Percentiles rank a stretch among this genome's conserved stretches.
Conservation (phyloP, 2,888 invertebrate species). For the Sericinus montela region DNA sequence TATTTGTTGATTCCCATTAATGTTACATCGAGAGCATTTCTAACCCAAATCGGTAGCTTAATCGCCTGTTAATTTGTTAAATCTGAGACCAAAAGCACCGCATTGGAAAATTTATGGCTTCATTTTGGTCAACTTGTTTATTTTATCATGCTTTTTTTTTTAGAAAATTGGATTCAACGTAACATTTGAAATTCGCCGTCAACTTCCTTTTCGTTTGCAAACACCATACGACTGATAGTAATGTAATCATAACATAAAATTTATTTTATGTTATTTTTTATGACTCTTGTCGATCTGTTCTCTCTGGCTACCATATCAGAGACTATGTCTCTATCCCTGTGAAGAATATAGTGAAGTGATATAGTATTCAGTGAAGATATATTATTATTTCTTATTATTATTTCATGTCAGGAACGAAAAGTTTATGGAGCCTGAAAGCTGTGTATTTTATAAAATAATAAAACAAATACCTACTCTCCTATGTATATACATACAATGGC, state of each 20-base stretch:
- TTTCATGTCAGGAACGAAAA: too few species aligned
- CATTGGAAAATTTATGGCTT: slow-evolving; percentile 69
- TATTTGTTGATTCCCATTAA: slow-evolving; percentile 67
- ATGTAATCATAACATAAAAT: slow-evolving; percentile 30
- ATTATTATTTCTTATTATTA: too few species aligned
- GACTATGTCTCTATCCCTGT: too few species aligned
- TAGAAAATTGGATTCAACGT: slow-evolving; percentile 23
- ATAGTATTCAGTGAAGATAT: too few species aligned
- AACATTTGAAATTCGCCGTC: slow-evolving; percentile 38
- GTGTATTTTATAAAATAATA: too few species aligned
- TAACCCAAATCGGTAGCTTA: slow-evolving; percentile 73
- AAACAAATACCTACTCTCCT: too few species aligned
- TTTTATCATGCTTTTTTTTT: slow-evolving; percentile 48
- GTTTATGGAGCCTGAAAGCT: too few species aligned
- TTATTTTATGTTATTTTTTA: too few species aligned
- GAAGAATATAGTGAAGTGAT: too few species aligned
- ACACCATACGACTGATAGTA: slow-evolving; percentile 23
- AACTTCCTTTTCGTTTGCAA: slow-evolving; percentile 34
- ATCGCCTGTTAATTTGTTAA: slow-evolving; percentile 77
- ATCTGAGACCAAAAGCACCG: slow-evolving; percentile 66
- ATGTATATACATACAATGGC: too few species aligned
- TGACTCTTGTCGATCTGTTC: too few species aligned
- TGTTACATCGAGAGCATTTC: slow-evolving; percentile 50
- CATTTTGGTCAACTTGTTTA: slow-evolving; percentile 61
- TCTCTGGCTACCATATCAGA: too few species aligned